Evolutionary conservation across 37 sponge, comb jelly and placozoan species (phyloP), one percentile per base, ranked within the genome.

Genomic region (Cladorhizidae sp.): DNA sequence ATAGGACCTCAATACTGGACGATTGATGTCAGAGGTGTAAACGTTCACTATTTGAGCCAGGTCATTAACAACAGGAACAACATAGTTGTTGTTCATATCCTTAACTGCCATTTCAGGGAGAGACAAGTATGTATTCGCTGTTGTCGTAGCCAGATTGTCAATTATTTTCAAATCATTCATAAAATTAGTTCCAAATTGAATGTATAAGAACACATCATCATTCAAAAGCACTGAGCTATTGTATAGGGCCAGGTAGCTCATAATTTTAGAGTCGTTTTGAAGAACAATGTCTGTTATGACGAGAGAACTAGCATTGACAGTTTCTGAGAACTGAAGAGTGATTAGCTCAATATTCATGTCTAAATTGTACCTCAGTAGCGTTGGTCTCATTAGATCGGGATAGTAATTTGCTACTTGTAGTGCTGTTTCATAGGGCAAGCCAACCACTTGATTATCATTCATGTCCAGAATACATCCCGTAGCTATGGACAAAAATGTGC

Each of bases 21-120:
- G n/a, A 8, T 84, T 96, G 18, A 67, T 82, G 57, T 96, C 96
- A 56, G 49, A 15, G 52, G 90, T 90, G 50, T 73, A 90, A 43
- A 68, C 64, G 0, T 75, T 23, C 35, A 93, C 93, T 12, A 23
- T 21, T 38, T 55, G 7, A 31, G 93, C 87, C 15, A 83, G 67
- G 23, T 67, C 59, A 42, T 83, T 80, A 25, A 14, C 9, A 18
- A 93, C 81, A 11, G 81, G 55, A 8, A 78, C 74, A 2, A 96
- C 89, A 20, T 54, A 28, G 68, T 96, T 96, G 8, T 41, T 67
- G 51, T 75, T 90, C 96, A 96, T 96, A 72, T 96, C 96, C 18
- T 23, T 2, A 5, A 96, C 17, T 2, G 93, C 64, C 21, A 64
- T 80, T 21, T 6, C 17, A 28, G 90, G 80, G 80, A 95, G 84